Base-by-base conservation (phyloP, 2,113 vertebrate species). In the Colistium nudipinnis region DNA sequence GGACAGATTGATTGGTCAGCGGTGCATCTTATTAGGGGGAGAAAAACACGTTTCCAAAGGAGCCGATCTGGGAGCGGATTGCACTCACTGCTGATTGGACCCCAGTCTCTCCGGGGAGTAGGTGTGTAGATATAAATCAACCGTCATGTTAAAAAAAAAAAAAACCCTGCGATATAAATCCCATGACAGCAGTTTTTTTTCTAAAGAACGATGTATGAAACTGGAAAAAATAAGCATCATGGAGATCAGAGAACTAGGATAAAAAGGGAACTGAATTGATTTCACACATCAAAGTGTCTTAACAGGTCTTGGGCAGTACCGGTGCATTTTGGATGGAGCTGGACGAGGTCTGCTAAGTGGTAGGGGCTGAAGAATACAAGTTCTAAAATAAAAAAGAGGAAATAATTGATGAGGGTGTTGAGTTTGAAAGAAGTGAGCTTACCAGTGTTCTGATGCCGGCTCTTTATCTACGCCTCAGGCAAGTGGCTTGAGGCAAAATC, bases 1-100 rank as follows among this genome's bases (percentile, higher is more conserved):
- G 88, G 83, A 83, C 54, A 71, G 63, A 61, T 84, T 87, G 87
- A 88, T 85, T 81, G 39, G 67, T 81, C 78, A 80, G 82, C 80
- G 84, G 54, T 79, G 70, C 81, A 85, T 87, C 71, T 87, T 76
- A 88, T 89, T 87, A 87, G 30, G 62, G 70, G 45, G 61, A 74
- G 66, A 83, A 85, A 82, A 87, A 86, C 64, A 83, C 67, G 67
- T 70, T 75, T 85, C 51, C 70, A 25, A 74, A 74, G 59, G 53
- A 51, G 11, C 4, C 36, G 38, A 53, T 85, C 57, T 57, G 51
- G 1, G 36, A 76, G 48, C 68, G 72, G 61, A 60, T 14, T 41
- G 39, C 9, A 41, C 31, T 74, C 30, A 20, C 51, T n/a, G 17
- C 38, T 72, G 62, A 82, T 78, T 83, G 65, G 73, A 84, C 57